Evolutionary conservation across 2,797 vertebrate species (phyloP).

Genomic region (Intellagama lesueurii): DNA sequence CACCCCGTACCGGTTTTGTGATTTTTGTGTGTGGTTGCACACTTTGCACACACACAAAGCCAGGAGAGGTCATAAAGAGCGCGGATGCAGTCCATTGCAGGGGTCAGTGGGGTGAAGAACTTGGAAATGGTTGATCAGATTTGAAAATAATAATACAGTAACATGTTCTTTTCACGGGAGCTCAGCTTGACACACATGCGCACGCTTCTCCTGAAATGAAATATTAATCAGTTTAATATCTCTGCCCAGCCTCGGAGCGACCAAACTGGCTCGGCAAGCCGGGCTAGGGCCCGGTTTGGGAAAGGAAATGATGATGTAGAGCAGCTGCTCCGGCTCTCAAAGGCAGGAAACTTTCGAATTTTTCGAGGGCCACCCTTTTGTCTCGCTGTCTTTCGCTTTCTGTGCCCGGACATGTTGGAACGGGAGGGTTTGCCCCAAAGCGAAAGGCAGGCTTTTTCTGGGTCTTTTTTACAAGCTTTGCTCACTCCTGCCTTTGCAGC

Average conservation of each 20-base stretch:
- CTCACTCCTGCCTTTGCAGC: background rate
- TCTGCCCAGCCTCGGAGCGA: background rate
- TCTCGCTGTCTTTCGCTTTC: background rate
- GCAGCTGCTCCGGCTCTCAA: no score
- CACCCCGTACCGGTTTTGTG: background rate
- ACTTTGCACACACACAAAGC: no score
- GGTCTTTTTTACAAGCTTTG: no score
- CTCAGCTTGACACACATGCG: no score
- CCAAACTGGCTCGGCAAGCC: slow-evolving; percentile 27
- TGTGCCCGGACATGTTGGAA: background rate
- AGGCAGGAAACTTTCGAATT: background rate
- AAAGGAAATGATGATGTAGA: background rate
- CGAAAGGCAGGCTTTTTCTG: background rate
- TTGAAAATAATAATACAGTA: no score
- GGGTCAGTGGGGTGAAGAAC: background rate
- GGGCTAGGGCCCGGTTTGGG: background rate
- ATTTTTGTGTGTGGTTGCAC: background rate
- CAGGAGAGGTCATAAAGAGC: background rate
- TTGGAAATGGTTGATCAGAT: background rate
- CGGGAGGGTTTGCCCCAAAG: background rate
- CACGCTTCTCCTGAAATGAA: background rate
- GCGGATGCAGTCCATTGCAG: no score
- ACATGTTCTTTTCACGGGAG: background rate
- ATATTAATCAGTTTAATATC: background rate
- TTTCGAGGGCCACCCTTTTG: background rate